These are phyloP conservation scores for Adelges cooleyi DNA, from an alignment of 1,140 invertebrate species.

Conservation along the genomic window DNA sequence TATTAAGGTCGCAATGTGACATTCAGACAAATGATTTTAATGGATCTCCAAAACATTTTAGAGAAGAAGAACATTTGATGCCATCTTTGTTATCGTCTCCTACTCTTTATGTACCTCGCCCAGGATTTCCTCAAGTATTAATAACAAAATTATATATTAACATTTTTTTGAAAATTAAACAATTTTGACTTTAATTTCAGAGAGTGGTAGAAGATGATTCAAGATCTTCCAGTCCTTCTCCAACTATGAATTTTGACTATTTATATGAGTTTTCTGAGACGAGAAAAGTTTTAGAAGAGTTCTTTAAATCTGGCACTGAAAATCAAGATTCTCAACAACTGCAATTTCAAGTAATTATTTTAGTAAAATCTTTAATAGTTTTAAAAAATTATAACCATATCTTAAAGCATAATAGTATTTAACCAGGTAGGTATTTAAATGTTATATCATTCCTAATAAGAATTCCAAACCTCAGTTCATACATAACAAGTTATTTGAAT, in stretches of 20 bases:
- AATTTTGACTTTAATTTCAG: conserved; percentile 30
- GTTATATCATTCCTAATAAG: too few relatives aligned
- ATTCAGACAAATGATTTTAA: conserved; percentile 8
- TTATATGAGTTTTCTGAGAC: conserved; percentile 84
- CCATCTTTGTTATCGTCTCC: conserved; percentile 48
- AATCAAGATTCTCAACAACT: conserved; percentile 38
- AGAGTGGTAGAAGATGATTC: conserved; percentile 34
- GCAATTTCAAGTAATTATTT: conserved; percentile 42
- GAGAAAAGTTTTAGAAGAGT: conserved; percentile 78
- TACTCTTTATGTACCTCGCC: conserved; percentile 52
- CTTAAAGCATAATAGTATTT: neutral
- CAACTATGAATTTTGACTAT: conserved; percentile 57
- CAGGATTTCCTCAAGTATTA: conserved; percentile 53
- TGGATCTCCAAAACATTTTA: conserved; percentile 65
- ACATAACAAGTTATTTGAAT: too few relatives aligned
- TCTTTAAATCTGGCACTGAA: conserved; percentile 65
- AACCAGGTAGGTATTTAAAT: neutral
- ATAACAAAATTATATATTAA: too few relatives aligned
- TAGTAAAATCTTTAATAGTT: neutral
- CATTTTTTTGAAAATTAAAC: too few relatives aligned
- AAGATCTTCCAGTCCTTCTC: conserved; percentile 42
- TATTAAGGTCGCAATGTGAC: conserved; percentile 12
- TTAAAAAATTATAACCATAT: neutral
- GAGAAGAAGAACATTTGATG: conserved; percentile 40
- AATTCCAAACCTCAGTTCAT: neutral